Conservation (phyloP, 2,888 invertebrate genomes). For the Drosophila lacicola region DNA sequence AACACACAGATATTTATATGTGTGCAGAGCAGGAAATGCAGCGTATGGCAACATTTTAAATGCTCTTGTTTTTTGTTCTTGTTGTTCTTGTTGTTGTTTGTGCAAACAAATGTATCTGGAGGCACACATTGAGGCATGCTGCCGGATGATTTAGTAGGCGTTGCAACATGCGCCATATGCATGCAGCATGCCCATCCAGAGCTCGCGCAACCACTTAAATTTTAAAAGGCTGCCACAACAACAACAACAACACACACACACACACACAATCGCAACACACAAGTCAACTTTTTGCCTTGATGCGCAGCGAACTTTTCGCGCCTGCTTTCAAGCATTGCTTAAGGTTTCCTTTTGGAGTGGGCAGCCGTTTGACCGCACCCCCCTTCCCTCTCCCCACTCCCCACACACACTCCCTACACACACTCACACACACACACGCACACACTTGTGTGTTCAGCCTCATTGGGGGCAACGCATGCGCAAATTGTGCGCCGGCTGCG, state of each 20-base stretch:
- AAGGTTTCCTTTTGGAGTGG: constrained; percentile 47
- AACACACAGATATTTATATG: not conserved
- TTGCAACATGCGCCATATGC: constrained; percentile 78
- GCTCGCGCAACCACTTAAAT: constrained; percentile 65
- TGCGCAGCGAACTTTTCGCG: constrained; percentile 58
- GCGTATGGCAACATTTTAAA: constrained; percentile 63
- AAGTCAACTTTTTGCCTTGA: constrained; percentile 39
- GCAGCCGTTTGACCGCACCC: constrained; percentile 24
- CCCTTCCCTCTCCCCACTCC: not conserved
- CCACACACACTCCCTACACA: not conserved
- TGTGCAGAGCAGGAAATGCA: constrained; percentile 66
- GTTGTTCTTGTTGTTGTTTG: constrained; percentile 53
- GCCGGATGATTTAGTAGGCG: constrained; percentile 78
- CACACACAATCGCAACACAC: constrained; percentile 18
- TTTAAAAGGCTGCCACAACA: constrained; percentile 62
- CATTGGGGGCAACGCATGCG: constrained; percentile 79
- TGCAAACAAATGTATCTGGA: constrained; percentile 63
- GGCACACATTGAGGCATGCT: constrained; percentile 70
- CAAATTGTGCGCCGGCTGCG: constrained; percentile 71
- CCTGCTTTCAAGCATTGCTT: constrained; percentile 57
- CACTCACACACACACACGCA: not conserved
- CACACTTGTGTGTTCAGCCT: constrained; percentile 55
- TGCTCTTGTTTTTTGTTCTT: constrained; percentile 12
- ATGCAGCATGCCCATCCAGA: constrained; percentile 71
- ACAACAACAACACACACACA: constrained; percentile 29